phyloP scores from a whole-genome alignment of 2,888 invertebrate species.

The Drosophila algonquin region DNA sequence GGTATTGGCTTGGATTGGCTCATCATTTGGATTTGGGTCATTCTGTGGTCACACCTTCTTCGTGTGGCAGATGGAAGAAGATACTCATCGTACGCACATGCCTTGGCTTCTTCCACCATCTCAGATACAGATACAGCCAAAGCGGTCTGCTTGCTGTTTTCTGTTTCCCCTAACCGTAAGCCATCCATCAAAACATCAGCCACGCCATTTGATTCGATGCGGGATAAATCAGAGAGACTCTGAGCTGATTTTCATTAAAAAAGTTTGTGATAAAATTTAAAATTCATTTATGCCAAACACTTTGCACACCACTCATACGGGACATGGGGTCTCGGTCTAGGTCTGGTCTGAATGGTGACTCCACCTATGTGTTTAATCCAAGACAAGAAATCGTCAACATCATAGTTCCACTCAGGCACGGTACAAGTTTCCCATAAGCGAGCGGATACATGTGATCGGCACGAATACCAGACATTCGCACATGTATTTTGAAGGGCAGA shows the following conservation, averaged over 20 bases:
- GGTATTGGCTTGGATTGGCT: constrained; percentile 18
- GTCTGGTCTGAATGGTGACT: neutral
- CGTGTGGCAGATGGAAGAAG: constrained; percentile 12
- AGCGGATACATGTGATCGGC: neutral
- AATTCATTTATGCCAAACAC: constrained; percentile 6
- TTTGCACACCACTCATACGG: neutral
- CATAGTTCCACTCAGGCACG: neutral
- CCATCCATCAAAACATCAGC: constrained; percentile 63
- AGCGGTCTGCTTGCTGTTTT: constrained; percentile 17
- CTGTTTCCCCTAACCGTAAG: neutral
- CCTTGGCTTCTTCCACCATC: neutral
- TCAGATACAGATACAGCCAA: constrained; percentile 7
- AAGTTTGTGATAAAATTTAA: constrained; percentile 14
- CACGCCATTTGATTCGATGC: constrained; percentile 60
- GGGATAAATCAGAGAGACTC: constrained; percentile 28
- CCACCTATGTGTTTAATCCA: neutral
- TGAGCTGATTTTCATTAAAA: constrained; percentile 32
- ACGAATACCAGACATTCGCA: too few species aligned
- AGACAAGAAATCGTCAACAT: neutral
- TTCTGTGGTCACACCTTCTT: constrained; percentile 36
- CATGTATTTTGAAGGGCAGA: too few species aligned
- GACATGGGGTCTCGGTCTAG: neutral
- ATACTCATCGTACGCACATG: constrained; percentile 11
- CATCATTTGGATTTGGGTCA: constrained; percentile 41
- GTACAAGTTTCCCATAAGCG: neutral